A percentile compares a stretch with the other conserved stretches of the same genome.
Conservation (phyloP, 1,140 invertebrate genomes). For the Sweltsa coloradensis region DNA sequence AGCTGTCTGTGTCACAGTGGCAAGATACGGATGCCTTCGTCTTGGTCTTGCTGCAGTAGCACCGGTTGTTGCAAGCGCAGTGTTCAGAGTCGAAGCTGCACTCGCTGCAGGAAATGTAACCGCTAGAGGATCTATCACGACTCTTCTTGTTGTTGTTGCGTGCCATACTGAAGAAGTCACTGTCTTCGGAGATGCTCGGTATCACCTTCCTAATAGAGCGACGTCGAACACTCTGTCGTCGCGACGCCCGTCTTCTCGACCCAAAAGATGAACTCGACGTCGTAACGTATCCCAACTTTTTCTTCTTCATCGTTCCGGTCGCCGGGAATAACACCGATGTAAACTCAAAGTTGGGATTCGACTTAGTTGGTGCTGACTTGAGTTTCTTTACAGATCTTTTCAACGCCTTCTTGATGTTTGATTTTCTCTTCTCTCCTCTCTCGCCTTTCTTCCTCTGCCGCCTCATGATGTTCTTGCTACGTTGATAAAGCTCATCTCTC, state of each 20-base stretch:
- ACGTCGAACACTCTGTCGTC: too few relatives aligned
- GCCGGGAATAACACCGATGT: slow-evolving; percentile 36
- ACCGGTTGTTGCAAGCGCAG: slow-evolving; percentile 42
- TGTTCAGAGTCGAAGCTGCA: slow-evolving; percentile 71
- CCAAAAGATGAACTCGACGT: not conserved
- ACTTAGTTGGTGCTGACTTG: slow-evolving; percentile 22
- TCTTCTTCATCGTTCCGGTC: not conserved
- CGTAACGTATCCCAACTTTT: too few relatives aligned
- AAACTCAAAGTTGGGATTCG: slow-evolving; percentile 30
- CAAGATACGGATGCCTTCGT: slow-evolving; percentile 28
- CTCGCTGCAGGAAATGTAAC: slow-evolving; percentile 74
- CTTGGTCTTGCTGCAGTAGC: not conserved
- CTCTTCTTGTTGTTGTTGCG: slow-evolving; percentile 18
- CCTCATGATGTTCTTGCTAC: slow-evolving; percentile 79
- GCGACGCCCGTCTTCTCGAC: not conserved
- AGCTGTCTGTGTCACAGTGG: slow-evolving; percentile 73
- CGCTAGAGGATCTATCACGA: slow-evolving; percentile 33
- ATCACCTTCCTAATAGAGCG: slow-evolving; percentile 21
- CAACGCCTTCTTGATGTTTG: slow-evolving; percentile 16
- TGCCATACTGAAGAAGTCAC: slow-evolving; percentile 43
- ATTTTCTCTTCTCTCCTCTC: slow-evolving; percentile 35
- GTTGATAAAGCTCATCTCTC: slow-evolving; percentile 79
- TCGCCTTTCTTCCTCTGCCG: slow-evolving; percentile 55
- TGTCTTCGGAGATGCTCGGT: slow-evolving; percentile 48
- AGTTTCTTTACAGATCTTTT: slow-evolving; percentile 34